These are phyloP conservation scores for Phrynosoma blainvillii DNA, from an alignment of 2,113 vertebrate genomes.

Conservation along the genomic window DNA sequence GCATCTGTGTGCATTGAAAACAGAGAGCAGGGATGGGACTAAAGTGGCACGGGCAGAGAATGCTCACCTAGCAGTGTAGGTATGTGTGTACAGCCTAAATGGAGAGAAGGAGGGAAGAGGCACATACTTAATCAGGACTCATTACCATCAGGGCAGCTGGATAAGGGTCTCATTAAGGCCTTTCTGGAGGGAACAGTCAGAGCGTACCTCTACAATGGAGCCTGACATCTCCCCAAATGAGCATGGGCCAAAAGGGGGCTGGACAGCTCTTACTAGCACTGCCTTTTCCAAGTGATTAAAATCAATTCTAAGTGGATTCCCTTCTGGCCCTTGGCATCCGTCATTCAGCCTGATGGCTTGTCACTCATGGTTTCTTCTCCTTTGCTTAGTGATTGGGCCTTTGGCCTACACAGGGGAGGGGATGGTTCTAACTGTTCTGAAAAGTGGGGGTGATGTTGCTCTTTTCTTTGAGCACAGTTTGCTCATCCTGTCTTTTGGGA, in stretches of 20 bases:
- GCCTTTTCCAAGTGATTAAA: constrained; percentile 27
- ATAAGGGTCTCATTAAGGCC: constrained; percentile 18
- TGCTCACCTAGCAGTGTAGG: not conserved
- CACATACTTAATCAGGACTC: not conserved
- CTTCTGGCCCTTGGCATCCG: not conserved
- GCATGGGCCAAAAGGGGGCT: not conserved
- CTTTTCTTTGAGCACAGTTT: not conserved
- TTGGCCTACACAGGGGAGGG: not conserved
- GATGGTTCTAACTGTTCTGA: not conserved
- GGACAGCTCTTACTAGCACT: not conserved
- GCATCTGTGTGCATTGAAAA: not conserved
- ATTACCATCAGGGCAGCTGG: not conserved
- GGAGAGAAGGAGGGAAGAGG: not conserved
- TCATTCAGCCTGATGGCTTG: constrained; percentile 26
- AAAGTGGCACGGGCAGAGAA: not conserved
- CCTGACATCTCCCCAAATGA: constrained; percentile 20
- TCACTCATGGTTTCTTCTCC: not conserved
- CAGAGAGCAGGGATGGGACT: not conserved
- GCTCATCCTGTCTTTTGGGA: not conserved
- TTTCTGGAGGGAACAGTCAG: constrained; percentile 4
- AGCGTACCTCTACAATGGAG: not conserved
- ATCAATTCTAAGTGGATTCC: constrained; percentile 19
- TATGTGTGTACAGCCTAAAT: not conserved
- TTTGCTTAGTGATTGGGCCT: not conserved
- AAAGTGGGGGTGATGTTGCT: not conserved